These are phyloP conservation scores for Odontamblyopus rebecca DNA, from an alignment of 2,797 vertebrate genomes.

Conservation along the genomic window DNA sequence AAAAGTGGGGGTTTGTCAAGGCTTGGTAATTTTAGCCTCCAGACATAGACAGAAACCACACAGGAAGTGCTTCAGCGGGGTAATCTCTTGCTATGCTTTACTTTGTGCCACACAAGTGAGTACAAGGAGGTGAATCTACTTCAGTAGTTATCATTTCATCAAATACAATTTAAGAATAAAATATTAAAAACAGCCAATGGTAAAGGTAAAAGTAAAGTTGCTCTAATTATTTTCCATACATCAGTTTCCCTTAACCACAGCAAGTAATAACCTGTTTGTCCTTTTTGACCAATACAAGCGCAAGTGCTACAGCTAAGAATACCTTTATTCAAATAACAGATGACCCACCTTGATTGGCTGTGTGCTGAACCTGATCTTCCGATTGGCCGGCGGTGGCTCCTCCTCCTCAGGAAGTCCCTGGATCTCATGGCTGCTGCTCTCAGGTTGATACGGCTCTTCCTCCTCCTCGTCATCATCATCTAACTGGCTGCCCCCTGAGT, in stretches of 20 bases:
- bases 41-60: constrained; percentile 8
- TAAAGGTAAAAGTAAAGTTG: not conserved
- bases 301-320: not conserved
- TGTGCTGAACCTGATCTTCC: constrained; percentile 92
- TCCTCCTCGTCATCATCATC: constrained; percentile 86
- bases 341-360: constrained; percentile 89
- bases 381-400: constrained; percentile 84
- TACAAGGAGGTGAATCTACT: not conserved
- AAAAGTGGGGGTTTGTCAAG: not conserved
- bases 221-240: not conserved
- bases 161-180: not conserved
- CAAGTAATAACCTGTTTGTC: not conserved
- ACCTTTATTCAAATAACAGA: not conserved
- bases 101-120: not conserved
- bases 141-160: not conserved
- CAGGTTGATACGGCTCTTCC: constrained; percentile 85
- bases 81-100: not conserved
- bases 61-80: constrained; percentile 13
- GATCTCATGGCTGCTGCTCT: constrained; percentile 90
- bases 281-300: not conserved
- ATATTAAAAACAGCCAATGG: not conserved
- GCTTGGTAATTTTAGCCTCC: not conserved
- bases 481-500: constrained; percentile 94
- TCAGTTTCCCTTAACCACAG: no score
- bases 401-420: constrained; percentile 82